These are phyloP conservation scores for Archaeoteleia sp. DNA, from an alignment of 2,888 invertebrate species.

Conservation along the genomic window DNA sequence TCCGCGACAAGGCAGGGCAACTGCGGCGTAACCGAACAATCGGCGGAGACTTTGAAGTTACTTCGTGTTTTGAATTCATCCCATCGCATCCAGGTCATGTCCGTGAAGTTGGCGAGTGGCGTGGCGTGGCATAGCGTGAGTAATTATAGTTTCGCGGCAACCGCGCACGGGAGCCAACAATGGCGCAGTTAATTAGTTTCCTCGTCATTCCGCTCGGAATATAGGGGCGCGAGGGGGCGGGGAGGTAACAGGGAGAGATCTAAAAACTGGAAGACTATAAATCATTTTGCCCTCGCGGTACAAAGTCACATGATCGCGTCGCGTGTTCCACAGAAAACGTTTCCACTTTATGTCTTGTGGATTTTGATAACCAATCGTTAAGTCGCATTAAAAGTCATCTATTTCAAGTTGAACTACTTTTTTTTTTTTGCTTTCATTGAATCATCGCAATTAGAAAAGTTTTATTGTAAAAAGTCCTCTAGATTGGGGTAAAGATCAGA, in stretches of 20 bases:
- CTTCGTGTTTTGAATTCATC: constrained; percentile 40
- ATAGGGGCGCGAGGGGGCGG: background rate
- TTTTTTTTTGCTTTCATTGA: no score
- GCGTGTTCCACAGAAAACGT: constrained; percentile 8
- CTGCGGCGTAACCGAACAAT: constrained; percentile 11
- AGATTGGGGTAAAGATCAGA: no score
- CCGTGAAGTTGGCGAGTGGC: constrained; percentile 59
- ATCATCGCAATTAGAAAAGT: no score
- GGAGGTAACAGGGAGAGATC: constrained; percentile 55
- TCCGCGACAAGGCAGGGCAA: background rate
- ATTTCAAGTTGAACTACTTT: no score
- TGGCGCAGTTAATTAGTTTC: constrained; percentile 71
- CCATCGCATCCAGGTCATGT: constrained; percentile 62
- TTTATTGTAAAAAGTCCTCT: no score
- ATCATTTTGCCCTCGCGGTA: constrained; percentile 61
- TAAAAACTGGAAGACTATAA: constrained; percentile 66
- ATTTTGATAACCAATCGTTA: background rate
- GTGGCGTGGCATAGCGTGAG: constrained; percentile 59
- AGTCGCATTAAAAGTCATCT: no score
- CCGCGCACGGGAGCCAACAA: constrained; percentile 62
- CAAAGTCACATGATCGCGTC: constrained; percentile 57
- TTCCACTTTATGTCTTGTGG: background rate
- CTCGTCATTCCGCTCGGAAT: constrained; percentile 63
- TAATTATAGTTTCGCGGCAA: constrained; percentile 67
- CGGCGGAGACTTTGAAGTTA: constrained; percentile 16